Evolutionary conservation across 2,888 invertebrate species (phyloP), one percentile per base, ranked within the genome.

Genomic region (Tipula helvola): DNA sequence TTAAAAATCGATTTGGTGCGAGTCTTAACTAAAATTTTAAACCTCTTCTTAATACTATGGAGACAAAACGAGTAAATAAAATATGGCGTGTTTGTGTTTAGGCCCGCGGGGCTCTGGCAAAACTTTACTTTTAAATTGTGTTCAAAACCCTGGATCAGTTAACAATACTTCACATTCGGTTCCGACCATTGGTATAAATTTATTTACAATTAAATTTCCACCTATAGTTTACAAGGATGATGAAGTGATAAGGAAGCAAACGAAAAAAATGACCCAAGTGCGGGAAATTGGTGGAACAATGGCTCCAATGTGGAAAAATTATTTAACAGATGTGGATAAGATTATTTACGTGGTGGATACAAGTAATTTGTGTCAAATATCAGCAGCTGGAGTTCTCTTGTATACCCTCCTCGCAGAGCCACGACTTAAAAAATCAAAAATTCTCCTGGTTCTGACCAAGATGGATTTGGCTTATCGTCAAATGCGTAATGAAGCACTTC

Each of bases 391-490:
- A 36, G 96, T 97, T 0, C 92, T 96, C 57, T 92, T 97, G 0
- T 97, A 96, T 90, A 95, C 96, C 0, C 92, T 96, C 83, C 90
- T 97, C 36, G 94, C 96, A 0, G 95, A 97, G 89, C 96, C 96
- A 0, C 92, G 92, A 84, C 91, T 96, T 36, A 93, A 93, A 89
- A 93, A 93, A 86, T 93, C 94, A 0, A 95, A 95, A 92, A 95
- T 96, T 90, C 92, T 96, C 28, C 90, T 97, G 87, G 95, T 96
- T 0, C 90, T 97, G 10, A 94, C 95, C 13, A 97, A 97, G 92
- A 96, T 96, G 96, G 97, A 97, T 89, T 94, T 95, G 0, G 96
- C 96, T 5, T 96, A 97, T 91, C 93, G 96, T 12, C 97, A 97
- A 90, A 96, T 97, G 96, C 93, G 96, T 86, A 97, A 97, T 90